A percentile compares a stretch with the other conserved stretches of the same genome.
These are phyloP conservation scores for Pristionchus entomophagus DNA, from an alignment of 2,888 invertebrate genomes.

Conservation along the genomic window DNA sequence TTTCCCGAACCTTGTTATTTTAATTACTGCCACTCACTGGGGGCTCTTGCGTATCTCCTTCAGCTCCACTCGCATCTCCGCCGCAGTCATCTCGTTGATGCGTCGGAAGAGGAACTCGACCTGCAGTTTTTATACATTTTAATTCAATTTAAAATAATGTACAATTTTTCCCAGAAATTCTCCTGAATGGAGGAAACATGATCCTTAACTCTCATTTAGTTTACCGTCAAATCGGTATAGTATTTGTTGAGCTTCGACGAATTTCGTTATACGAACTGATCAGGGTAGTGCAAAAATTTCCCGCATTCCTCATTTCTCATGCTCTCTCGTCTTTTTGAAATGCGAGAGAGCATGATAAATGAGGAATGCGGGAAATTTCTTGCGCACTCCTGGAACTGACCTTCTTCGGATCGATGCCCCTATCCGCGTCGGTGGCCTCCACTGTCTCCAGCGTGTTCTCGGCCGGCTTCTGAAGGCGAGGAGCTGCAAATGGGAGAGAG, in stretches of 20 bases:
- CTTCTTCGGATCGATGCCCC: conserved; percentile 6
- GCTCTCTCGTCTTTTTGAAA: too few relatives aligned
- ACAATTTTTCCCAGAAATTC: too few relatives aligned
- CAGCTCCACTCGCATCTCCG: conserved; percentile 14
- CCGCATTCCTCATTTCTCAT: too few relatives aligned
- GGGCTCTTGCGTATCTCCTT: conserved; percentile 30
- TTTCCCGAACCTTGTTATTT: too few relatives aligned
- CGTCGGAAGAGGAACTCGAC: conserved; percentile 19
- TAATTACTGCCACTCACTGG: neutral
- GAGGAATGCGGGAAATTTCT: neutral
- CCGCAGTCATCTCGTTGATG: conserved; percentile 37
- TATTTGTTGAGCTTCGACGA: too few relatives aligned
- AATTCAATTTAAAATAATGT: too few relatives aligned
- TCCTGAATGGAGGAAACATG: too few relatives aligned
- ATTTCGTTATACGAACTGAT: too few relatives aligned
- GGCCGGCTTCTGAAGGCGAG: neutral
- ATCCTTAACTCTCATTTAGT: too few relatives aligned
- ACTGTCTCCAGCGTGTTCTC: neutral
- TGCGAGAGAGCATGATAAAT: too few relatives aligned
- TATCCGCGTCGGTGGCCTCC: neutral
- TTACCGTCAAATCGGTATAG: too few relatives aligned
- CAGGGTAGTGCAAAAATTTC: too few relatives aligned
- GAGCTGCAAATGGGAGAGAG: conserved; percentile 5
- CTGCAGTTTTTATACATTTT: neutral
- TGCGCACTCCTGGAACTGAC: neutral